These are phyloP conservation scores for Ridgeia piscesae DNA, from an alignment of 1,140 invertebrate genomes.

Conservation along the genomic window DNA sequence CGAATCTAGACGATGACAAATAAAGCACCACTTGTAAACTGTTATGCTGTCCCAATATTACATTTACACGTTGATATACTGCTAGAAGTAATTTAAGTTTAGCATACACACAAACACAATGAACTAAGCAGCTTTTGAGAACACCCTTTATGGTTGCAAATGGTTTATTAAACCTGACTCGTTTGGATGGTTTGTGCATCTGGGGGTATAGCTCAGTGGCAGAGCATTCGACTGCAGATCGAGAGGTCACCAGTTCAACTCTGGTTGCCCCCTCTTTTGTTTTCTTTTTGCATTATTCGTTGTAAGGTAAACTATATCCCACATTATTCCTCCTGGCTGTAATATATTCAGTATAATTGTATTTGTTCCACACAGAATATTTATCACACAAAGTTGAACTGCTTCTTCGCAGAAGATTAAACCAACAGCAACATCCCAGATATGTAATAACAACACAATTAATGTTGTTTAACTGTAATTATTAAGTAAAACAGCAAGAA, in stretches of 20 bases:
- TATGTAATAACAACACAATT: not conserved
- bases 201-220: constrained; percentile 3
- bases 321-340: too few species aligned
- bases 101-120: not conserved
- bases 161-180: not conserved
- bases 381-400: too few species aligned
- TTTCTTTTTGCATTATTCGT: not conserved
- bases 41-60: not conserved
- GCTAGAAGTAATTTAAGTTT: not conserved
- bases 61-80: not conserved
- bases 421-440: not conserved
- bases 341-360: too few species aligned
- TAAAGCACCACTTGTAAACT: not conserved
- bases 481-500: not conserved
- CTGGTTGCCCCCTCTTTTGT: not conserved
- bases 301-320: not conserved
- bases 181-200: not conserved
- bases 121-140: not conserved
- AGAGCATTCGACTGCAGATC: not conserved
- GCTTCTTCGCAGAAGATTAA: not conserved
- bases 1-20: not conserved
- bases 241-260: not conserved
- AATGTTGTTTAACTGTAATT: not conserved
- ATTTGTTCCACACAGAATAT: too few species aligned
- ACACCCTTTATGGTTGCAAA: not conserved